Evolutionary conservation across 1,140 invertebrate genomes (phyloP), one percentile per base, ranked within the genome.

Genomic region (Venturia canescens): DNA sequence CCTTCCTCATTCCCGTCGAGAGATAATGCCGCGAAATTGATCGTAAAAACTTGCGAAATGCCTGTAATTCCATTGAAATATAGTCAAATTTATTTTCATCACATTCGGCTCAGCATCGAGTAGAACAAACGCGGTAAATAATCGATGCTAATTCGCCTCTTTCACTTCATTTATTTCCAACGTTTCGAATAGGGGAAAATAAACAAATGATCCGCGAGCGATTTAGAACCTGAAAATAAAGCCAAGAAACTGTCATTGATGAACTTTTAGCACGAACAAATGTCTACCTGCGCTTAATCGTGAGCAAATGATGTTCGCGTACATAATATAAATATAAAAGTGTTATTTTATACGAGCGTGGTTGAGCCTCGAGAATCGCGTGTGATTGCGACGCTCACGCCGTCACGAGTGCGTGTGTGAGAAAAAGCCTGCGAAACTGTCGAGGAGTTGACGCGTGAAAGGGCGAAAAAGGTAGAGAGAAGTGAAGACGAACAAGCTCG

Each of bases 391-490:
- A 76, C 63, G 74, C 53, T 53, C 50, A 63, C 26, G 18, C 4
- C 53, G 9, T 31, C 23, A 53, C 34, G 44, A 21, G 72, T 75
- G 72, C 72, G 74, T 76, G 74, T 53, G 74, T 76, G 18, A 74
- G 11, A 76, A 76, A 76, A 63, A 76, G 74, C 53, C 74, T 76
- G 74, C 74, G 74, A 76, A 76, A 76, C 53, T 63, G 74, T 27
- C 66, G 29, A 69, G 27, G 13, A 69, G 66, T 69, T 31, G 66
- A 31, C 66, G 29, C 29, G 29, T 31, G 29, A 23, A 63, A 63
- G 23, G 23, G 60, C n/a, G 60, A 63, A 26, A 23, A 23, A 63
- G 57, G 48, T 7, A 63, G 50, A 57, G 53, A 23, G 31, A 60
- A 74, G 31, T 11, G 23, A 63, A 53, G 26, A 27, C 13, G 16